These are phyloP conservation scores for Lontra canadensis DNA, from an alignment of 2,113 vertebrate genomes.

Conservation along the genomic window DNA sequence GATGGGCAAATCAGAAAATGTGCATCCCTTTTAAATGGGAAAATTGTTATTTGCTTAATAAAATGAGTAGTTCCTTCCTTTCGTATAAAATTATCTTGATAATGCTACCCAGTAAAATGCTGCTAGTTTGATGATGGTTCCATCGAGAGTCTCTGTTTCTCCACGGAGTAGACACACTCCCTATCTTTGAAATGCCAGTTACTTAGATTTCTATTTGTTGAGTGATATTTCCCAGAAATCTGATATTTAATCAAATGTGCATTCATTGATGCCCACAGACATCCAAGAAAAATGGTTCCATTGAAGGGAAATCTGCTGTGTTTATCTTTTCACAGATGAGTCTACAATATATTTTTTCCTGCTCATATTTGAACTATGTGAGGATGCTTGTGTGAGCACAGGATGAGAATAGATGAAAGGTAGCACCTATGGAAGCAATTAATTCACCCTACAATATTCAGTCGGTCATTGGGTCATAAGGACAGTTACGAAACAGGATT, in stretches of 20 bases:
- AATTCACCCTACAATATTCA: not conserved
- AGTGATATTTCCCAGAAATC: not conserved
- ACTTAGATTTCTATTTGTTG: not conserved
- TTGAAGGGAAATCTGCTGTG: not conserved
- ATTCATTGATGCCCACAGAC: not conserved
- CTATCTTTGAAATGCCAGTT: not conserved
- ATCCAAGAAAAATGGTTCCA: not conserved
- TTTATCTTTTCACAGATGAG: not conserved
- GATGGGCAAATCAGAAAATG: not conserved
- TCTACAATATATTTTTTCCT: not conserved
- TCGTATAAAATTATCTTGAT: not conserved
- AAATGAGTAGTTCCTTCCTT: not conserved
- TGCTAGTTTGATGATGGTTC: not conserved
- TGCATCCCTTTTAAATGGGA: not conserved
- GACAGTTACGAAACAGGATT: not conserved
- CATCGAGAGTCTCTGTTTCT: not conserved
- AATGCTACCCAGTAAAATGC: not conserved
- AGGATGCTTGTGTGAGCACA: not conserved
- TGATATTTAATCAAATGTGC: not conserved
- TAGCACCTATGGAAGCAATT: not conserved
- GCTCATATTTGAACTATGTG: not conserved
- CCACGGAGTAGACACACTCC: not conserved
- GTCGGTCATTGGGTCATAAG: constrained; percentile 16
- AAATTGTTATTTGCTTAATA: not conserved
- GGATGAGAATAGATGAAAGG: not conserved